Evolutionary conservation across 1,140 invertebrate species (phyloP), one percentile per base, ranked within the genome.

Genomic region (Drosophila teissieri): DNA sequence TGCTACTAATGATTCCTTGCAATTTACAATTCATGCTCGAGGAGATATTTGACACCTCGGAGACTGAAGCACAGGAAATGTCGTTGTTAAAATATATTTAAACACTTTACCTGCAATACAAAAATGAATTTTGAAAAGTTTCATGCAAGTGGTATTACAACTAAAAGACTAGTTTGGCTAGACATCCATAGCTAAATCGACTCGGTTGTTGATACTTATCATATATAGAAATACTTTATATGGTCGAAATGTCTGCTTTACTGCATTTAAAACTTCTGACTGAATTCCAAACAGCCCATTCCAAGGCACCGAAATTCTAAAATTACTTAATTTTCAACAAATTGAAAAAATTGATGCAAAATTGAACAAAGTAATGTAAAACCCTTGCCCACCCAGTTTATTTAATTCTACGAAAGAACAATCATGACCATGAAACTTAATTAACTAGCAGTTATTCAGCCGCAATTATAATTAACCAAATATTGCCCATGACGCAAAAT

Each of bases 391-490:
- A 36, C 19, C 17, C 15, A 5, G 14, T 19, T 24, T 37, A 27
- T 31, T 39, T 44, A 8, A 10, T 15, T 7, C 39, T 11, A 17
- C 14, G 3, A 5, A 61, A 49, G 19, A 5, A 17, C 36, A 15
- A 22, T 31, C 22, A n/a, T 54, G 22, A 46, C 70, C 52, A 61
- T 68, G 48, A 58, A 81, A 65, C 64, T 70, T 86, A 85, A 85
- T 85, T 78, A 80, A 58, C 46, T 73, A 62, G 76, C 74, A 76
- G 80, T 77, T 84, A 84, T 84, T 80, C 76, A 39, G 48, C 76
- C 80, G 60, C 80, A 84, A 84, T 73, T 68, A 76, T 84, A 84
- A 84, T 77, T 69, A 81, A 64, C 57, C 58, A 51, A 64, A 81
- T 55, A 48, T 51, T 19, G 36, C 51, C 52, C 37, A n/a, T 69